These are phyloP conservation scores for Drosophila fungiperda DNA, from an alignment of 2,888 invertebrate genomes.

Conservation along the genomic window DNA sequence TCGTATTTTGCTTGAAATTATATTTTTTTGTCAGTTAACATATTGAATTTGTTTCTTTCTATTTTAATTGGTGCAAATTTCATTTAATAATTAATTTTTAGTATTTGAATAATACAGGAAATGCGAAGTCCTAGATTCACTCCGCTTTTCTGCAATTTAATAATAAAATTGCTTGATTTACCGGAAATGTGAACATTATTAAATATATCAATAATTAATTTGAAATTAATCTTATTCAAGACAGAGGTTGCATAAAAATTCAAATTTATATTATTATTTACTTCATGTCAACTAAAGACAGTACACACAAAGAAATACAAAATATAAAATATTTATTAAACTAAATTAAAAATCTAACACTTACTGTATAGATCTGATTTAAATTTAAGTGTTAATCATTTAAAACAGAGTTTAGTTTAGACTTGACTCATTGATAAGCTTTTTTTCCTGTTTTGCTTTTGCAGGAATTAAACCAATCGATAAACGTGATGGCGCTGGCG, in stretches of 20 bases:
- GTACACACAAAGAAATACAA: background rate
- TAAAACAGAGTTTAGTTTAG: background rate
- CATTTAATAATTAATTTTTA: background rate
- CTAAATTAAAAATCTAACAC: background rate
- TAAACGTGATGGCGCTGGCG: constrained; percentile 97
- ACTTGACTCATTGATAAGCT: background rate
- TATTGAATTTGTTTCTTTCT: background rate
- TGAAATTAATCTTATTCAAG: background rate
- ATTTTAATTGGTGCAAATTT: background rate
- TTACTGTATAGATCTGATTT: background rate
- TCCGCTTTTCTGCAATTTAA: background rate
- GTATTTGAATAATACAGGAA: background rate
- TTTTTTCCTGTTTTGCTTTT: constrained; percentile 9
- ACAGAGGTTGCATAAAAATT: background rate
- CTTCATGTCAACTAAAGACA: background rate
- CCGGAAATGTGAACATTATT: background rate
- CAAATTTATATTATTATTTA: background rate
- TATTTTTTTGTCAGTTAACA: background rate
- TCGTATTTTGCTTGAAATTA: background rate
- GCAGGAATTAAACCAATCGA: constrained; percentile 93
- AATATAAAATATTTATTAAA: background rate
- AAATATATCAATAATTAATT: background rate
- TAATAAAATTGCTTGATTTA: background rate
- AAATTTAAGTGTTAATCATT: background rate
- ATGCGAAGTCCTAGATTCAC: background rate